Evolutionary conservation across 30 jellyfish, hydroid and myxozoan genomes (phyloP), one percentile per base, ranked within the genome.

Genomic region (Clytia hemisphaerica): DNA sequence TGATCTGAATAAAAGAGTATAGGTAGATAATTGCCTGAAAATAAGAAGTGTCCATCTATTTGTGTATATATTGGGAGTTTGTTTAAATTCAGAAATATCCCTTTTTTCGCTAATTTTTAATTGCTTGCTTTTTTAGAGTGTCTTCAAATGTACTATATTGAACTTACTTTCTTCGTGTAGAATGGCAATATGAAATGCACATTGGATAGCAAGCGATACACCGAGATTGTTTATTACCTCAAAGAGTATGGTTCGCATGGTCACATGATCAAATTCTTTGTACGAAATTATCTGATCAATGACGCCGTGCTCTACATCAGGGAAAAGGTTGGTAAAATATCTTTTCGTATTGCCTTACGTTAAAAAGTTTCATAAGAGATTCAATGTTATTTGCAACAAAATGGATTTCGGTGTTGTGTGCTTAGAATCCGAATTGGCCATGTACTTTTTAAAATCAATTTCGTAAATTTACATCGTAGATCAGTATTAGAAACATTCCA

Each of bases 191-290:
- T 31, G 19, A 84, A 78, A n/a, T 75, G 82, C 42, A 18, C 73
- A 6, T 66, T 88, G 47, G 94, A 82, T 67, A 72, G 34, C 35
- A 38, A 77, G 21, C 45, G 94, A 55, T 89, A 81, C 62, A 92
- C 81, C 28, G 98, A 89, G 60, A 67, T 76, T 9, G 34, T 80
- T 33, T 89, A 45, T 53, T 89, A 80, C 70, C 76, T 89, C 12
- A 55, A 37, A 37, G 82, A 84, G 19, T 81, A 89, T 72, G 98
- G 95, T 27, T 58, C 98, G 0, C 95, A 76, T 62, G 73, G 61
- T 1, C 95, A 78, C 19, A 40, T 72, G 7, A 78, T 89, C 31
- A 57, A 46, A 31, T 89, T 75, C 50, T 81, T 46, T 45, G 76
- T 76, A 28, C 82, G 98, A 27, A 83, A 89, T 40, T 84, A 85